phyloP scores from a whole-genome alignment of 2,113 vertebrate genomes.

The Hippolais icterina region DNA sequence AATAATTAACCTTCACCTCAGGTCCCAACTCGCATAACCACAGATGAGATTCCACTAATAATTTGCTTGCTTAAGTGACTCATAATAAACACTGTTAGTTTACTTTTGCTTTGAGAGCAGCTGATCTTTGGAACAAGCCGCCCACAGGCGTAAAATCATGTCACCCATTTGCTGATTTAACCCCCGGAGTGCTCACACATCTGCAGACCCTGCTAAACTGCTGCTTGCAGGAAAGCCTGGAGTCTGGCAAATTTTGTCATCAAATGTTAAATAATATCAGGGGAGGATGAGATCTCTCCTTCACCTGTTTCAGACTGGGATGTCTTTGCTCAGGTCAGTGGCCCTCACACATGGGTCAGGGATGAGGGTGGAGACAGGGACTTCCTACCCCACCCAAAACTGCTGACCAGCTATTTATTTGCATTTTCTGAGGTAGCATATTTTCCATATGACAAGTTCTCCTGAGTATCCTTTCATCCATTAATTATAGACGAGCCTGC shows the following conservation, averaged over 20 bases:
- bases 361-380: neutral
- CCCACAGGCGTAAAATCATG: conserved; percentile 4
- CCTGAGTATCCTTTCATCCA: neutral
- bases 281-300: neutral
- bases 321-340: neutral
- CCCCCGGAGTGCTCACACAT: neutral
- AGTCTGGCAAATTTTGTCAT: neutral
- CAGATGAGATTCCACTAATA: conserved; percentile 45
- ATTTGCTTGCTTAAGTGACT: conserved; percentile 64
- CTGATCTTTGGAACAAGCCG: conserved; percentile 64
- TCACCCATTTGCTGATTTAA: conserved; percentile 39
- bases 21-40: conserved; percentile 27
- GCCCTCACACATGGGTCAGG: neutral
- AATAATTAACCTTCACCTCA: conserved; percentile 52
- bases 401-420: neutral
- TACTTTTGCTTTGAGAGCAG: conserved; percentile 62
- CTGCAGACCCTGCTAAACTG: neutral
- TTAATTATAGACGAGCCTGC: neutral
- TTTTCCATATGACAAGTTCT: neutral
- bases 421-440: neutral
- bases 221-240: neutral
- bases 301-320: neutral
- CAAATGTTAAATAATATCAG: neutral
- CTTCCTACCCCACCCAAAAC: neutral
- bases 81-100: conserved; percentile 57